Conservation (phyloP, 2,113 vertebrate genomes). For the Atractosteus spatula region DNA sequence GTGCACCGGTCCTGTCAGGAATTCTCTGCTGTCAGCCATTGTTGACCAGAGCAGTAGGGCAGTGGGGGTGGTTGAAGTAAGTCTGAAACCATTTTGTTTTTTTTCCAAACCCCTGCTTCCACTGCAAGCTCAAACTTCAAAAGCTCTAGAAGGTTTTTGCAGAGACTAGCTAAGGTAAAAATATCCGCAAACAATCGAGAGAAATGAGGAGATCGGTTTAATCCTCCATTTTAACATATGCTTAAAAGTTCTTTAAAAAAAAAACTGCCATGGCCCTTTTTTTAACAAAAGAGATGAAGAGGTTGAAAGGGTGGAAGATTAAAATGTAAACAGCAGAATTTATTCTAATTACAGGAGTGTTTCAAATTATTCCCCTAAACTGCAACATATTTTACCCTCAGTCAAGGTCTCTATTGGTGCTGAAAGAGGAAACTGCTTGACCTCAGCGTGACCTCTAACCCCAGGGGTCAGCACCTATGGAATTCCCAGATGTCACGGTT, state of each 20-base stretch:
- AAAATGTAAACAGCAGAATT: slow-evolving; percentile 75
- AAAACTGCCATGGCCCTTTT: neutral
- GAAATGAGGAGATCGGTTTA: no score
- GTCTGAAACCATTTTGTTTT: neutral
- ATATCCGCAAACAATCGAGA: no score
- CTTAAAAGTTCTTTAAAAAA: no score
- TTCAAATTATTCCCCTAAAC: slow-evolving; percentile 74
- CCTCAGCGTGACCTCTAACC: slow-evolving; percentile 72
- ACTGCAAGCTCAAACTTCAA: neutral
- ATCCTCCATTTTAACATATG: no score
- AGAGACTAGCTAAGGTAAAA: no score
- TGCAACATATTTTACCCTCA: slow-evolving; percentile 63
- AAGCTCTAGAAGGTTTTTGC: no score
- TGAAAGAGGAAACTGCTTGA: slow-evolving; percentile 77
- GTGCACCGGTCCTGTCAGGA: neutral
- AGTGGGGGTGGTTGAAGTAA: no score
- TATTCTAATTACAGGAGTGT: slow-evolving; percentile 75
- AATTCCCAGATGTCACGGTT: slow-evolving; percentile 84
- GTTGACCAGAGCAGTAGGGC: no score
- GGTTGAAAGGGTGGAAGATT: slow-evolving; percentile 67
- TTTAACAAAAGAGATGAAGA: slow-evolving; percentile 3
- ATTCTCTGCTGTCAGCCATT: neutral
- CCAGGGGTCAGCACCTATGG: slow-evolving; percentile 72
- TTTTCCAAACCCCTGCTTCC: neutral
- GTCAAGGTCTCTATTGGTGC: slow-evolving; percentile 67